A percentile compares a stretch with the other conserved stretches of the same genome.
These are phyloP conservation scores for Mycetomoellerius zeteki DNA, from an alignment of 1,140 invertebrate genomes.

Conservation along the genomic window DNA sequence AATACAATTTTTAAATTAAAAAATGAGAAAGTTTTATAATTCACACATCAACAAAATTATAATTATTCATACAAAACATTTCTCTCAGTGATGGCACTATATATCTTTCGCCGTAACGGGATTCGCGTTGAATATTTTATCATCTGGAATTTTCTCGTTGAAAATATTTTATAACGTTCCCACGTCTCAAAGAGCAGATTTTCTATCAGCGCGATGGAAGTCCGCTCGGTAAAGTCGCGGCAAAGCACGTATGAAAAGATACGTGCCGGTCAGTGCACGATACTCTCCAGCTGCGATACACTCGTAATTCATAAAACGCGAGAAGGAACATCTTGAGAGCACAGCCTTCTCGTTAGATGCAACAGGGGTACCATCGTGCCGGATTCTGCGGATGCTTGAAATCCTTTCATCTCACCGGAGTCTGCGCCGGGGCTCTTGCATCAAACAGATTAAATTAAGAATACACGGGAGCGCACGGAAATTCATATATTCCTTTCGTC, in stretches of 20 bases:
- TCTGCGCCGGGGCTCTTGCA: conserved; percentile 4
- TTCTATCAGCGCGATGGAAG: neutral
- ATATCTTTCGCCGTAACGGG: no score
- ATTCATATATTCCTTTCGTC: conserved; percentile 61
- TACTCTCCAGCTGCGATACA: neutral
- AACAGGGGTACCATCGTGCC: neutral
- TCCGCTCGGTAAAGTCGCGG: neutral
- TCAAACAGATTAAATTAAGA: conserved; percentile 64
- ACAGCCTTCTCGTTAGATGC: conserved; percentile 7
- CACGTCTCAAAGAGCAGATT: neutral
- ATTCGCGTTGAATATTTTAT: neutral
- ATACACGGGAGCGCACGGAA: conserved; percentile 40
- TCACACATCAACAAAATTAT: no score
- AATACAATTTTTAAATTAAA: no score
- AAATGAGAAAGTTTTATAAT: no score
- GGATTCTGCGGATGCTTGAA: conserved; percentile 17
- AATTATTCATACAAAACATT: no score
- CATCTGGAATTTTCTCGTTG: neutral
- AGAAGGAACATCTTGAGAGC: neutral
- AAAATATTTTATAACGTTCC: conserved; percentile 5
- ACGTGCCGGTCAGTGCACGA: neutral
- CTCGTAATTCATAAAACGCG: conserved; percentile 16
- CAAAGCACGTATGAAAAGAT: conserved; percentile 5
- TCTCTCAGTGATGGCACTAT: no score
- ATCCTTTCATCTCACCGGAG: conserved; percentile 39